These are phyloP conservation scores for Hyla sarda DNA, from an alignment of 2,113 vertebrate genomes.

Conservation along the genomic window DNA sequence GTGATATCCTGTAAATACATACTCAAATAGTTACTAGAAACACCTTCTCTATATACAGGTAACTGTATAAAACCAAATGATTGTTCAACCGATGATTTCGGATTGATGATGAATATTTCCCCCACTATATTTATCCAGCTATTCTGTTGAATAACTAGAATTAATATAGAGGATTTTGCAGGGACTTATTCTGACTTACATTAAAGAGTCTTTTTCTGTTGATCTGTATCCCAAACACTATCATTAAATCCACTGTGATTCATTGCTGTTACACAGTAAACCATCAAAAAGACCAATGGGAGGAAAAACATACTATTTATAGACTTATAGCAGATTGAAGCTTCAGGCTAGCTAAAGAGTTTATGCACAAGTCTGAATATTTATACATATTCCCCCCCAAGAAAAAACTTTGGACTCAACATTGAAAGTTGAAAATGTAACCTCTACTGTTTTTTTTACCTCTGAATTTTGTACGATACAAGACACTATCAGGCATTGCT, in stretches of 20 bases:
- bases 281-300: background rate
- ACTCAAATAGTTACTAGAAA: too few species aligned
- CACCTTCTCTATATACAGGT: too few species aligned
- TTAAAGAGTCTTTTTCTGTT: slow-evolving; percentile 3
- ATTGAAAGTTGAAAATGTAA: too few species aligned
- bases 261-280: background rate
- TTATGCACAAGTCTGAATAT: background rate
- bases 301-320: background rate
- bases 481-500: too few species aligned
- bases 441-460: too few species aligned
- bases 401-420: background rate
- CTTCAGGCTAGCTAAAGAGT: background rate
- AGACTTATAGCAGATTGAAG: background rate
- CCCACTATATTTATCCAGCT: background rate
- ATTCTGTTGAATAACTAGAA: background rate
- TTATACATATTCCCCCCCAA: background rate
- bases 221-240: background rate
- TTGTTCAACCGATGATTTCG: too few species aligned
- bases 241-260: background rate
- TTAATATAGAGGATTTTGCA: background rate
- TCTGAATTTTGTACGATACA: too few species aligned
- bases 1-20: too few species aligned
- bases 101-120: too few species aligned
- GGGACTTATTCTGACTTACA: background rate
- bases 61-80: too few species aligned